These are phyloP conservation scores for Karalla daura DNA, from an alignment of 2,797 vertebrate genomes.

Conservation along the genomic window DNA sequence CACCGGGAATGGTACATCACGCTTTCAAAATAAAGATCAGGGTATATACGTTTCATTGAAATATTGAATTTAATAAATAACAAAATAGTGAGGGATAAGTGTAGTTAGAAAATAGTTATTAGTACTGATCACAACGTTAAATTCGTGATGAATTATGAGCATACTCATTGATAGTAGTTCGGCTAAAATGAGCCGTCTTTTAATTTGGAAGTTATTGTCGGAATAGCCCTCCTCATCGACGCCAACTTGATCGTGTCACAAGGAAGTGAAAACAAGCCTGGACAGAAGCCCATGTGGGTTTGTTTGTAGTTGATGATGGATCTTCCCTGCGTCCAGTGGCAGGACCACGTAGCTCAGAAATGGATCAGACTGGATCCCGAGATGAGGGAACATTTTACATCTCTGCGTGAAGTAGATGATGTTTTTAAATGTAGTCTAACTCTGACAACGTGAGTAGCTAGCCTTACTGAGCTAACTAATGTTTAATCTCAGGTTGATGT, in stretches of 20 bases:
- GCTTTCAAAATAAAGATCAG: conserved; percentile 47
- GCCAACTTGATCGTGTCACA: not conserved
- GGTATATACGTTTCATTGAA: not conserved
- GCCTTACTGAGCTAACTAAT: not conserved
- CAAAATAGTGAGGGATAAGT: no score
- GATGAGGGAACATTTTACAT: conserved; percentile 59
- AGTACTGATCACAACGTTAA: no score
- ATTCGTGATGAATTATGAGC: no score
- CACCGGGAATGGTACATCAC: not conserved
- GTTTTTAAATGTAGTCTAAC: conserved; percentile 70
- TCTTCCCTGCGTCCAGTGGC: conserved; percentile 78
- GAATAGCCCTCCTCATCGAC: not conserved
- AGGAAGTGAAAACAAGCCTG: conserved; percentile 23
- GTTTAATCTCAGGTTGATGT: not conserved
- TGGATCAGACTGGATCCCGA: conserved; percentile 71
- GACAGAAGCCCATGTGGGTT: not conserved
- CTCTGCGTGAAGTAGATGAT: conserved; percentile 71
- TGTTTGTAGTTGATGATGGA: conserved; percentile 69
- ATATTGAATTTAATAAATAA: no score
- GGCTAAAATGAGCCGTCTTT: no score
- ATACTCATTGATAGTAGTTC: no score
- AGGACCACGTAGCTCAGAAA: conserved; percentile 75
- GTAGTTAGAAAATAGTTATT: no score
- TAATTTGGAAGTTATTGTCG: conserved; percentile 29
- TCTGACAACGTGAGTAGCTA: conserved; percentile 73